Conservation (phyloP, 2,888 invertebrate genomes). For the Apamea crenata region DNA sequence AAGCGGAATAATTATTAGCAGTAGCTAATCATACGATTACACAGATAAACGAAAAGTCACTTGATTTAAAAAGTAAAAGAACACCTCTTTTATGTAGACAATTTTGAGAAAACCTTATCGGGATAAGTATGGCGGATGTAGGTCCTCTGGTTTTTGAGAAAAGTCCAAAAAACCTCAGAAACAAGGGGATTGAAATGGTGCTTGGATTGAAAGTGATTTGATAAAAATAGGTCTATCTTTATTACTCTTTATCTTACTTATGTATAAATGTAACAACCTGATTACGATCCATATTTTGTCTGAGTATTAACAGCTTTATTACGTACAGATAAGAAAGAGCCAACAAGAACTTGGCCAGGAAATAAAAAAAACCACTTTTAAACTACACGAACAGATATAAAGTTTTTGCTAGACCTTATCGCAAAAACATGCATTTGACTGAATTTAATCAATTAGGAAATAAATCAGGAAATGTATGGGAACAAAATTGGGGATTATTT, state of each 20-base stretch:
- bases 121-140: accelerated
- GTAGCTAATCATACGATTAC: conserved; percentile 14
- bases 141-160: conserved; percentile 20
- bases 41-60: background rate
- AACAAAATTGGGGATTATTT: conserved; percentile 80
- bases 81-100: background rate
- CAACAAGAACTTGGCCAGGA: background rate
- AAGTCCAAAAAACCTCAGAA: conserved; percentile 58
- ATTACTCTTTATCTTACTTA: conserved; percentile 39
- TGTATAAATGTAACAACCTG: conserved; percentile 21
- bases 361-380: background rate
- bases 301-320: conserved; percentile 30
- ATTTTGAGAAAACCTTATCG: conserved; percentile 59
- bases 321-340: conserved; percentile 38
- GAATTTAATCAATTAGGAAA: conserved; percentile 47
- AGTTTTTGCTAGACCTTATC: conserved; percentile 72
- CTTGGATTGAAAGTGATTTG: conserved; percentile 50
- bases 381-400: conserved; percentile 24
- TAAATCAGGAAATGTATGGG: conserved; percentile 70
- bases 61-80: background rate
- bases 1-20: background rate
- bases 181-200: conserved; percentile 60
- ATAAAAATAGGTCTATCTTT: conserved; percentile 26
- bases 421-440: conserved; percentile 20
- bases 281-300: conserved; percentile 28